Percentiles rank a stretch among this genome's conserved stretches.
Conservation (phyloP, 1,140 invertebrate genomes). For the Bemisia tabaci region DNA sequence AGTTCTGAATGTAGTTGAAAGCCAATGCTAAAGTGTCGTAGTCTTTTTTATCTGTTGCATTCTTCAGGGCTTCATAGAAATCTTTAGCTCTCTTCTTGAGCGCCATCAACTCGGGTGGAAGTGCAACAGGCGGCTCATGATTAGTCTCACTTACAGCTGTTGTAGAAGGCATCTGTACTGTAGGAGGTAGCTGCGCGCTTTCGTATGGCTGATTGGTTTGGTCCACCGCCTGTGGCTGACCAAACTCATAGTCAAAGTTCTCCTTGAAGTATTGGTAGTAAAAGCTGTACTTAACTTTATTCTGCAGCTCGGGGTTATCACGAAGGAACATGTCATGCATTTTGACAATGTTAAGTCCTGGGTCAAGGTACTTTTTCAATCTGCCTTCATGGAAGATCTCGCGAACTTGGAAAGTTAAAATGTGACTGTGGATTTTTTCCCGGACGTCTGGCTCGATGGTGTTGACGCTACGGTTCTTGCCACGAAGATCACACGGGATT, state of each 20-base stretch:
- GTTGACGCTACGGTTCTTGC: not conserved
- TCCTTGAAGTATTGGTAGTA: constrained; percentile 10
- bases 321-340: constrained; percentile 7
- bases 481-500: not conserved
- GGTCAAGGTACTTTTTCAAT: not conserved
- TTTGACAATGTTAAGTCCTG: constrained; percentile 3
- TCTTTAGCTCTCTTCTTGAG: not conserved
- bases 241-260: constrained; percentile 7
- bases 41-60: not conserved
- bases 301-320: constrained; percentile 8
- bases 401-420: not conserved
- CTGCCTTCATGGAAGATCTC: not conserved
- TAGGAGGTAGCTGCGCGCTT: not conserved
- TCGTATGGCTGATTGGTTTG: not conserved
- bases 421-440: not conserved
- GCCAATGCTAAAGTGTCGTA: not conserved
- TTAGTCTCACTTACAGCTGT: too few species aligned
- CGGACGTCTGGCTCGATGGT: not conserved
- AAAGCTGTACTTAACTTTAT: constrained; percentile 9
- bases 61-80: not conserved
- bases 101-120: not conserved
- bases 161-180: not conserved
- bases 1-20: not conserved
- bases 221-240: not conserved
- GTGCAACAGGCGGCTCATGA: not conserved